Evolutionary conservation across 2,888 invertebrate genomes (phyloP).

Genomic region (Tenthredo livida): DNA sequence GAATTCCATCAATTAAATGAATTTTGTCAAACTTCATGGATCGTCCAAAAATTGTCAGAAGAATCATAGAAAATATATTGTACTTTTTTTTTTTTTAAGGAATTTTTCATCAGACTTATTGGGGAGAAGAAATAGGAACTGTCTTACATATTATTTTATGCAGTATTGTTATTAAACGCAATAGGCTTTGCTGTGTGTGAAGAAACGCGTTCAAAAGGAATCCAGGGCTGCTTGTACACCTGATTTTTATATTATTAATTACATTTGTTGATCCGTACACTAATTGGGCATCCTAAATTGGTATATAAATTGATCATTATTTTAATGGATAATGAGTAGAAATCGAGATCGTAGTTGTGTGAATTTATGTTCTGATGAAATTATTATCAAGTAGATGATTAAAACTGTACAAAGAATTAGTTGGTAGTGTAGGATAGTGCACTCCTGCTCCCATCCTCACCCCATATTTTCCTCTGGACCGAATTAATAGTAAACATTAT

Average conservation of each 20-base stretch:
- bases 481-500: slow-evolving; percentile 56
- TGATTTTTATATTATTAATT: slow-evolving; percentile 1
- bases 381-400: slow-evolving; percentile 50
- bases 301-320: slow-evolving; percentile 25
- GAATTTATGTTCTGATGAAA: slow-evolving; percentile 42
- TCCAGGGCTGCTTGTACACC: slow-evolving; percentile 38
- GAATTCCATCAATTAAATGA: background rate
- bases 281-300: slow-evolving; percentile 35
- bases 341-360: slow-evolving; percentile 50
- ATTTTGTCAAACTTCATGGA: background rate
- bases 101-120: background rate
- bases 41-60: background rate
- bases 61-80: background rate
- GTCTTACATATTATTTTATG: background rate
- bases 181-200: background rate
- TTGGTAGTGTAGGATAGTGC: slow-evolving; percentile 69
- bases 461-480: slow-evolving; percentile 62
- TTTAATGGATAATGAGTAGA: slow-evolving; percentile 38
- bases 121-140: too few relatives aligned
- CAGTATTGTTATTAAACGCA: background rate
- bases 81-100: background rate
- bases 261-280: background rate
- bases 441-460: slow-evolving; percentile 68
- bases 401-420: slow-evolving; percentile 58
- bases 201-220: background rate